Evolutionary conservation across 92 coral and sea anemone genomes (phyloP).

Genomic region (Bergia puertoricense): DNA sequence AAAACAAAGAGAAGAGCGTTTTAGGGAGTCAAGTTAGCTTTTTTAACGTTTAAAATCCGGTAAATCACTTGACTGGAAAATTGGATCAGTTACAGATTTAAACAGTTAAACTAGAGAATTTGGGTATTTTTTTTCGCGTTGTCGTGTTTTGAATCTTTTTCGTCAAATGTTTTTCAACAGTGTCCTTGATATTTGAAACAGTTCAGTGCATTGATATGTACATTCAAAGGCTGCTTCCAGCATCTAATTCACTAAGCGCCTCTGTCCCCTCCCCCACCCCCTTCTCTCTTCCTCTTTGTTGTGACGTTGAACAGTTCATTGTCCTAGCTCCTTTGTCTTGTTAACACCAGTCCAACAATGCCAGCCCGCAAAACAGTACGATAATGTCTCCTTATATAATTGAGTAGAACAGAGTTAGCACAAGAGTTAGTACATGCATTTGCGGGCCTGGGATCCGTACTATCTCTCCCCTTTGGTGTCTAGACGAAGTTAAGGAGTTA

Average conservation of each 20-base stretch:
- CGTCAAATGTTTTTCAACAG: slow-evolving; percentile 17
- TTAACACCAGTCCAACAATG: not conserved
- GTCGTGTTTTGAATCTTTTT: slow-evolving; percentile 12
- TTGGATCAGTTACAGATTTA: slow-evolving; percentile 17
- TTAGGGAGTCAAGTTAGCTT: slow-evolving; percentile 11
- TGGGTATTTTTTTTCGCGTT: slow-evolving; percentile 16
- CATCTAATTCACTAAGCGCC: slow-evolving; percentile 18
- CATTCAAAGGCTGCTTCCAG: slow-evolving; percentile 19
- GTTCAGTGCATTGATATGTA: slow-evolving; percentile 16
- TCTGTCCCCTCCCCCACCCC: slow-evolving; percentile 22
- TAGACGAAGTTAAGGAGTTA: not conserved
- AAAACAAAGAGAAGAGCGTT: slow-evolving; percentile 20
- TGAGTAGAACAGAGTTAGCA: slow-evolving; percentile 17
- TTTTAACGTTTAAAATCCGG: not conserved
- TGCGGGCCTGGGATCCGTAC: too few species aligned
- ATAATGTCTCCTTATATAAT: not conserved
- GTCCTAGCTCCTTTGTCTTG: not conserved
- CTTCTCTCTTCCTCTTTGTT: slow-evolving; percentile 13
- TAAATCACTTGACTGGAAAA: slow-evolving; percentile 13
- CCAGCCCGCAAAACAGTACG: not conserved
- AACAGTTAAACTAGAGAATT: slow-evolving; percentile 19
- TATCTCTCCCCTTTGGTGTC: not conserved
- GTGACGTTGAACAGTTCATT: slow-evolving; percentile 13
- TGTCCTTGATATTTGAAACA: slow-evolving; percentile 15
- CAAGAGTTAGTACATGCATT: too few species aligned